Conservation (phyloP, 2,888 invertebrate genomes). For the Aphidoletes aphidimyza region DNA sequence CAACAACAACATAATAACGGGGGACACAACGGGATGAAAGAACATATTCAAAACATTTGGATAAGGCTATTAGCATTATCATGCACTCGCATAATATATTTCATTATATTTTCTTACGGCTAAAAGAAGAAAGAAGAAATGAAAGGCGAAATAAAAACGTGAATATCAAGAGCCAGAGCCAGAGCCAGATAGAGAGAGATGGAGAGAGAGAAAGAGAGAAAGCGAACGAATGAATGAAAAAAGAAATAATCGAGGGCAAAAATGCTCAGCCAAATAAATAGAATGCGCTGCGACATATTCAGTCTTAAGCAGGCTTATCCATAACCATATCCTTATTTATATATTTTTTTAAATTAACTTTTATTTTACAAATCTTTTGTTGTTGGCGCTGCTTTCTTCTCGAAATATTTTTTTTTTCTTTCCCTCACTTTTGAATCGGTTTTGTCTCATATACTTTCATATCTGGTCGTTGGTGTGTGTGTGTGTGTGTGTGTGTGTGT, state of each 20-base stretch:
- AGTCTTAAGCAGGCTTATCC: slow-evolving; percentile 46
- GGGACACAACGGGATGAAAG: background rate
- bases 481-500: background rate
- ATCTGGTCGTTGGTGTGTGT: background rate
- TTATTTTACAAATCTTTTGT: slow-evolving; percentile 49
- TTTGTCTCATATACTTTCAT: slow-evolving; percentile 27
- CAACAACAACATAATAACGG: background rate
- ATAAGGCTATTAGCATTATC: slow-evolving; percentile 43
- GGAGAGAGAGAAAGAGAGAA: no score
- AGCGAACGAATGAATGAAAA: no score
- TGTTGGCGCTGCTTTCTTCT: background rate
- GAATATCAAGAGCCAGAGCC: no score
- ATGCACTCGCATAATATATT: slow-evolving; percentile 49
- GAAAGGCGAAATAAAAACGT: slow-evolving; percentile 24
- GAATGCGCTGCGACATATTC: slow-evolving; percentile 49
- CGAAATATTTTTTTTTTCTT: background rate
- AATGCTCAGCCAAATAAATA: slow-evolving; percentile 39
- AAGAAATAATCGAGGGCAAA: no score
- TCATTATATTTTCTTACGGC: slow-evolving; percentile 51
- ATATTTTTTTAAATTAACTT: slow-evolving; percentile 47
- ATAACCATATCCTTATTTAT: slow-evolving; percentile 50
- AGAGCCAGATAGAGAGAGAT: no score
- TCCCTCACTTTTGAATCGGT: background rate
- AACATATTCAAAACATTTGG: slow-evolving; percentile 43
- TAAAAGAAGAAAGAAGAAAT: slow-evolving; percentile 23